A percentile compares a stretch with the other conserved stretches of the same genome.
These are phyloP conservation scores for Panthera leo DNA, from an alignment of 2,113 vertebrate species.

Conservation along the genomic window DNA sequence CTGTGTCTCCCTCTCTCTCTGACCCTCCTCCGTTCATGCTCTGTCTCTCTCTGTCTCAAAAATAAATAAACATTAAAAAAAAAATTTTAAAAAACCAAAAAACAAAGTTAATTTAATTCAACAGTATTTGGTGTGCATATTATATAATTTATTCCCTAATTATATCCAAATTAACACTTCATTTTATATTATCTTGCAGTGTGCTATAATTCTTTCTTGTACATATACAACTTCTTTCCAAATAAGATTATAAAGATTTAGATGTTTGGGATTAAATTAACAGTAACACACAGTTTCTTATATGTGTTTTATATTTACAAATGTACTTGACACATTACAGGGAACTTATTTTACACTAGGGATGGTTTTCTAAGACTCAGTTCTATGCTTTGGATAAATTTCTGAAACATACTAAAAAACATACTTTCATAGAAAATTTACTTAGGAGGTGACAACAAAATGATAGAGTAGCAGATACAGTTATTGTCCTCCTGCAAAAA, in stretches of 20 bases:
- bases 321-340: neutral
- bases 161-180: neutral
- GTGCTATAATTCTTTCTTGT: neutral
- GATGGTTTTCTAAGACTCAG: neutral
- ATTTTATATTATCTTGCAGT: neutral
- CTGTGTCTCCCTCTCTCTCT: no score
- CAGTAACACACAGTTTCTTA: neutral
- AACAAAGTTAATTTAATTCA: slow-evolving; percentile 46
- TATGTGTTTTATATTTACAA: neutral
- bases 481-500: neutral
- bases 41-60: no score
- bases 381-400: neutral
- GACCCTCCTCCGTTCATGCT: no score
- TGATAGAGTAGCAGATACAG: neutral
- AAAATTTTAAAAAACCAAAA: no score
- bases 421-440: neutral
- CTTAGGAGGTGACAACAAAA: neutral
- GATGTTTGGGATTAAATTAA: neutral
- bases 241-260: slow-evolving; percentile 10
- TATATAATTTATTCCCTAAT: neutral
- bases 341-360: neutral
- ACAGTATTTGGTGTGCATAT: neutral
- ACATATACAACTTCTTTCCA: neutral
- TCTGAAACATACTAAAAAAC: neutral
- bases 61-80: no score